These are phyloP conservation scores for Ondatra zibethicus DNA, from an alignment of 2,113 vertebrate genomes.

Conservation along the genomic window DNA sequence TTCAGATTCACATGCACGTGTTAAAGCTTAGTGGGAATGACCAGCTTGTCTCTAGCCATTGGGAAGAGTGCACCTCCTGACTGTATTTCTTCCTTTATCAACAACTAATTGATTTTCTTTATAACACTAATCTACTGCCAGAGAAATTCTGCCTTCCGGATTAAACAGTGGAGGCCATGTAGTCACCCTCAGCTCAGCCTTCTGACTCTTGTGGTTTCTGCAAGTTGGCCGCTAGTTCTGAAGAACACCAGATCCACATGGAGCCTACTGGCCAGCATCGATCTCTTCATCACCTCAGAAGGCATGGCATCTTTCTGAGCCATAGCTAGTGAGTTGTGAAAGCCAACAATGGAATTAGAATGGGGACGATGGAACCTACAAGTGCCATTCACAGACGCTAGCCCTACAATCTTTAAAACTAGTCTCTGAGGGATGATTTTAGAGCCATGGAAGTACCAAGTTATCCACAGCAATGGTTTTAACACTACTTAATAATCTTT, in stretches of 20 bases:
- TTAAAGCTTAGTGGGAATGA: neutral
- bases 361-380: neutral
- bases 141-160: neutral
- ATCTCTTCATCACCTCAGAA: too few relatives aligned
- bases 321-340: neutral
- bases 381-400: rapidly evolving
- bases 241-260: neutral
- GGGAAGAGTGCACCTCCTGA: neutral
- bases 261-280: neutral
- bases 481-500: neutral
- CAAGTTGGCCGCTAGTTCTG: neutral
- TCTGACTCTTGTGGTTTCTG: neutral
- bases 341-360: neutral
- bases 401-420: neutral
- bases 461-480: neutral
- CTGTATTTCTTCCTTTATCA: neutral
- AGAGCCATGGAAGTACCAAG: neutral
- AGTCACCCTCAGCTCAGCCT: neutral
- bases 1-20: neutral
- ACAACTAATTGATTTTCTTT: neutral
- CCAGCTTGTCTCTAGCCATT: neutral
- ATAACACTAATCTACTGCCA: neutral
- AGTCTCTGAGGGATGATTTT: neutral
- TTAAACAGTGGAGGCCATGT: neutral
- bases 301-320: neutral